Conservation (phyloP, 2,888 invertebrate genomes). For the Sicus ferrugineus region DNA sequence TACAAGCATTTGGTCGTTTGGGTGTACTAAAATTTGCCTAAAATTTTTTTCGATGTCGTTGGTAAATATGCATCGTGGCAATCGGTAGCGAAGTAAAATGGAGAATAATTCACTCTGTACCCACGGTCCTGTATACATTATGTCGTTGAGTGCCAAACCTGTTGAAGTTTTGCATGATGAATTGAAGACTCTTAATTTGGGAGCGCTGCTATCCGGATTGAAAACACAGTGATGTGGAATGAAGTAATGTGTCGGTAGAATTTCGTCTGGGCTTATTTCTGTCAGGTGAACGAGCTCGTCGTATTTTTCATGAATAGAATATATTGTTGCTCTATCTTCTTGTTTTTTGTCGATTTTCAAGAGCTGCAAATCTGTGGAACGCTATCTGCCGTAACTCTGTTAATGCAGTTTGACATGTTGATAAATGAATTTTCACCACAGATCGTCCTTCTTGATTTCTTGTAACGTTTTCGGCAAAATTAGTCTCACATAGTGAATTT, state of each 20-base stretch:
- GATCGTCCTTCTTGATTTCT: neutral
- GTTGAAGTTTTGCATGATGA: neutral
- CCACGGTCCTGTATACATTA: neutral
- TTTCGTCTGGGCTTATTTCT: neutral
- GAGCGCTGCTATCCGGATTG: neutral
- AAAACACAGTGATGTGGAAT: slow-evolving; percentile 5
- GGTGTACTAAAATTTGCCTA: slow-evolving; percentile 9
- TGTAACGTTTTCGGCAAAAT: neutral
- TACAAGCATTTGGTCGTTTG: neutral
- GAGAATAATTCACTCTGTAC: slow-evolving; percentile 10
- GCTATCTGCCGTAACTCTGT: neutral
- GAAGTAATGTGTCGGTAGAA: neutral
- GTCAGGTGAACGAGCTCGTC: neutral
- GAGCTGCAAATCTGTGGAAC: neutral
- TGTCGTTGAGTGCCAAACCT: neutral
- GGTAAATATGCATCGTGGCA: slow-evolving; percentile 3
- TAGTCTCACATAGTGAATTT: neutral
- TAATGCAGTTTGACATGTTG: neutral
- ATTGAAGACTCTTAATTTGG: slow-evolving; percentile 1
- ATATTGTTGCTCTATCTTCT: neutral
- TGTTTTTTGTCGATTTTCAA: neutral
- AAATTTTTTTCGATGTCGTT: neutral
- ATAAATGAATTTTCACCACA: neutral
- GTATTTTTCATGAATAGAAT: slow-evolving; percentile 1
- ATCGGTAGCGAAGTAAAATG: neutral